These are phyloP conservation scores for Dendroctonus ponderosae DNA, from an alignment of 1,140 invertebrate genomes.

Conservation along the genomic window DNA sequence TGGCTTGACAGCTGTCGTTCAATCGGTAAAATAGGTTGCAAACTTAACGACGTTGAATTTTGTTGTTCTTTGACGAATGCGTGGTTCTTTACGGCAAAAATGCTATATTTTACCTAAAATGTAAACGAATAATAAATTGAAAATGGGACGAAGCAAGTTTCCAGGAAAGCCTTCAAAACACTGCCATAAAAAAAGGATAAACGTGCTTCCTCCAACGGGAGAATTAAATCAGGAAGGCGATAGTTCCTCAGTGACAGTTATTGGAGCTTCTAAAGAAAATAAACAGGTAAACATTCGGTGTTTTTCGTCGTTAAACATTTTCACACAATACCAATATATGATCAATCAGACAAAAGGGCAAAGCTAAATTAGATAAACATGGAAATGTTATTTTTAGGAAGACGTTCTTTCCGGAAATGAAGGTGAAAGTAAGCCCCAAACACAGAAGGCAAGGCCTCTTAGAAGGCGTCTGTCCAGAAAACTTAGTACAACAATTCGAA, in stretches of 20 bases:
- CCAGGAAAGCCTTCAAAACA: constrained; percentile 81
- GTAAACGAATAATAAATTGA: constrained; percentile 22
- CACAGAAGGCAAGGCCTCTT: constrained; percentile 35
- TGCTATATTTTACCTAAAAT: constrained; percentile 31
- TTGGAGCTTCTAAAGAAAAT: constrained; percentile 54
- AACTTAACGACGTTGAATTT: constrained; percentile 26
- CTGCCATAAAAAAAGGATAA: constrained; percentile 77
- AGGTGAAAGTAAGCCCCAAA: constrained; percentile 37
- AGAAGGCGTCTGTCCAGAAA: constrained; percentile 39
- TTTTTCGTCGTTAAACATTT: constrained; percentile 16
- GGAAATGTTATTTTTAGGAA: constrained; percentile 31
- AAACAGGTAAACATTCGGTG: constrained; percentile 50
- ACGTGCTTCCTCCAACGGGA: constrained; percentile 64
- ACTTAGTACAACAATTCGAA: constrained; percentile 39
- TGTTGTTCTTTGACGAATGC: constrained; percentile 35
- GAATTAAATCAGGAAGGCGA: constrained; percentile 50
- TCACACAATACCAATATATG: constrained; percentile 1
- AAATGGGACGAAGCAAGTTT: constrained; percentile 72
- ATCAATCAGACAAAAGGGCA: no score
- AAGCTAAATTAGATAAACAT: no score
- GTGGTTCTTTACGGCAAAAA: constrained; percentile 29
- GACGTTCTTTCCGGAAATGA: constrained; percentile 37
- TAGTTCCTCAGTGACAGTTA: constrained; percentile 51
- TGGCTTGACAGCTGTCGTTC: neutral
- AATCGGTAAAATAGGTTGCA: constrained; percentile 10